These are phyloP conservation scores for Drosophila orosa DNA, from an alignment of 1,140 invertebrate species.

Conservation along the genomic window DNA sequence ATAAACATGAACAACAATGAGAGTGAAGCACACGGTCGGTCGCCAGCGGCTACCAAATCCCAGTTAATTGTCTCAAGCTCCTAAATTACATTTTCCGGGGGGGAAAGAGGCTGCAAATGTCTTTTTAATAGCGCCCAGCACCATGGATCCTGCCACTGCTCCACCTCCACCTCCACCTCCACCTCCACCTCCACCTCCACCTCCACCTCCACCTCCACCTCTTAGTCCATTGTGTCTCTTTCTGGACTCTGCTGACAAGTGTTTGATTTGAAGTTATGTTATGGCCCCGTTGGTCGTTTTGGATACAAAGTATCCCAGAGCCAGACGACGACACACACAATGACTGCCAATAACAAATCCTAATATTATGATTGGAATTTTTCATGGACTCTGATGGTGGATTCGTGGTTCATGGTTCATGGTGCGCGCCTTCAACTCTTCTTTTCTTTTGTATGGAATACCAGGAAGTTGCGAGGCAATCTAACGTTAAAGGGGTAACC, in stretches of 20 bases:
- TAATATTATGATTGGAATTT: conserved; percentile 43
- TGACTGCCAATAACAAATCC: conserved; percentile 22
- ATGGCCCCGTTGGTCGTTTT: conserved; percentile 27
- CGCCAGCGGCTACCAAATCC: conserved; percentile 32
- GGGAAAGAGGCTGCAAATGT: conserved; percentile 48
- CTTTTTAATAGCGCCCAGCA: conserved; percentile 64
- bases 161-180: neutral
- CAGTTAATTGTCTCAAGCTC: conserved; percentile 62
- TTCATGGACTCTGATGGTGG: too few relatives aligned
- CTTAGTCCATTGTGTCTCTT: too few relatives aligned
- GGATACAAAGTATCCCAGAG: conserved; percentile 4
- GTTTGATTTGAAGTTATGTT: conserved; percentile 74
- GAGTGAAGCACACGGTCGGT: conserved; percentile 15
- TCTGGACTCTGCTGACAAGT: conserved; percentile 34
- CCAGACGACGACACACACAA: conserved; percentile 8
- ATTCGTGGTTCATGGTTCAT: neutral
- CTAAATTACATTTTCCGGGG: conserved; percentile 4
- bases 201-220: neutral
- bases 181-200: too few relatives aligned
- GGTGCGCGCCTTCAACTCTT: neutral
- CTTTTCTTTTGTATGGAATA: neutral
- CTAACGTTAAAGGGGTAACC: conserved; percentile 2
- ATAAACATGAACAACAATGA: conserved; percentile 69
- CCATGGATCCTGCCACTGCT: neutral
- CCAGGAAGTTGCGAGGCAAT: neutral